Evolutionary conservation across 2,113 vertebrate species (phyloP), one percentile per base, ranked within the genome.

Genomic region (Pelecanus crispus): DNA sequence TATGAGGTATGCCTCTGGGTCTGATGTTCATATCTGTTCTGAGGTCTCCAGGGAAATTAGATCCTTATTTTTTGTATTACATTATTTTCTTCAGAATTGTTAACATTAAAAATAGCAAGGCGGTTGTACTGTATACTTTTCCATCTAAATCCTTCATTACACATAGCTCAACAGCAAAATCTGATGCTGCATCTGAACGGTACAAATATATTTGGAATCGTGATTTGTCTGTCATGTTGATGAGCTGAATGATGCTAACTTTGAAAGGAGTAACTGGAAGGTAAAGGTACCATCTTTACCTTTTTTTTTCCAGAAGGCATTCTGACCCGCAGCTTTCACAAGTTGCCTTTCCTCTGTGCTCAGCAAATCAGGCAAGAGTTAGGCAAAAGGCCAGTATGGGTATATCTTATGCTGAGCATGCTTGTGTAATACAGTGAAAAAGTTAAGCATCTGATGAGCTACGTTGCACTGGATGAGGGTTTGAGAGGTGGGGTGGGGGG

Each of bases 391-490:
- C 31, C 50, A 9, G 9, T 10, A 1, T 21, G n/a, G 38, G 6
- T 15, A 2, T 19, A 26, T 44, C 18, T 65, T 63, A 36, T 45
- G 8, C 19, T 78, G 32, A 88, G 4, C 0, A 0, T 55, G 40
- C 36, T 75, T 44, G 8, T 50, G 16, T 86, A 42, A 44, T 59
- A 15, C 2, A 50, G n/a, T 21, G 36, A 50, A 83, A 61, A 66
- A 47, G 3, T 47, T 90, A 72, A 86, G n/a, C 19, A 19, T 55
- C 52, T 77, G 13, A 56, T 84, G 45, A 26, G 26, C 61, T 88
- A 4, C 10, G 3, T 52, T 56, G 26, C 10, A 8, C 14, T 67
- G 81, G 87, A 47, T 8, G 29, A 44, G 55, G 14, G 11, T 40
- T 72, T 80, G 61, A 93, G 67, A 82, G 10, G 4, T 31, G 50